Conservation (phyloP, 1,140 invertebrate genomes). For the Cherax quadricarinatus region DNA sequence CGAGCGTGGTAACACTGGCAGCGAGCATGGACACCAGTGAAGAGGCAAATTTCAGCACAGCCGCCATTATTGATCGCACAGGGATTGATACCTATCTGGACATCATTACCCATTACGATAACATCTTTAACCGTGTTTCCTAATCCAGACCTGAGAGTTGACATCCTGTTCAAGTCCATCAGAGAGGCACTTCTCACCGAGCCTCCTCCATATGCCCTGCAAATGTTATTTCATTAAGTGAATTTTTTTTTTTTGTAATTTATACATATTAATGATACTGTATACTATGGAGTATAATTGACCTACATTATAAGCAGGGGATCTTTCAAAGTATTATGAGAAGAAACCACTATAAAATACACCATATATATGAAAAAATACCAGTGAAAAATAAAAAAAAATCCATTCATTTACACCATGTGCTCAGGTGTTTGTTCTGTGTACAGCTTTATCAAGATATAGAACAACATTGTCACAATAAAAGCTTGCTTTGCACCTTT, state of each 20-base stretch:
- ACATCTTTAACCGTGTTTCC: conserved; percentile 85
- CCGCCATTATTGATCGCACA: conserved; percentile 86
- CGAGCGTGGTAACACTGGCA: conserved; percentile 88
- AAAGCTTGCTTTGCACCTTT: too few relatives aligned
- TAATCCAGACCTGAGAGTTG: conserved; percentile 80
- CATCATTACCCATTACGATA: conserved; percentile 77
- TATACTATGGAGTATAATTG: too few relatives aligned
- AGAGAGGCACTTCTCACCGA: conserved; percentile 83
- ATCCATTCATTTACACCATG: background rate
- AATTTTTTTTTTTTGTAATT: background rate
- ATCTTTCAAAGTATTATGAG: too few relatives aligned
- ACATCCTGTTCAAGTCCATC: conserved; percentile 79
- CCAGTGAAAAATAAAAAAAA: background rate
- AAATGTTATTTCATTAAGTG: conserved; percentile 34
- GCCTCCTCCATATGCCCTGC: conserved; percentile 82
- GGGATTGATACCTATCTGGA: conserved; percentile 58
- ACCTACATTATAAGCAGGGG: too few relatives aligned
- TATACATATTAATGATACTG: too few relatives aligned
- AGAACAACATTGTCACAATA: too few relatives aligned
- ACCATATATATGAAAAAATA: background rate
- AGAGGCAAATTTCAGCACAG: conserved; percentile 89
- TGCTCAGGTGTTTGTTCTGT: too few relatives aligned
- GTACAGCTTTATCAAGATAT: too few relatives aligned
- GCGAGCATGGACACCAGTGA: conserved; percentile 82
- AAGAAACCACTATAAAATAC: too few relatives aligned